phyloP scores from a whole-genome alignment of 1,140 invertebrate species.

The Neoseiulus cucumeris region DNA sequence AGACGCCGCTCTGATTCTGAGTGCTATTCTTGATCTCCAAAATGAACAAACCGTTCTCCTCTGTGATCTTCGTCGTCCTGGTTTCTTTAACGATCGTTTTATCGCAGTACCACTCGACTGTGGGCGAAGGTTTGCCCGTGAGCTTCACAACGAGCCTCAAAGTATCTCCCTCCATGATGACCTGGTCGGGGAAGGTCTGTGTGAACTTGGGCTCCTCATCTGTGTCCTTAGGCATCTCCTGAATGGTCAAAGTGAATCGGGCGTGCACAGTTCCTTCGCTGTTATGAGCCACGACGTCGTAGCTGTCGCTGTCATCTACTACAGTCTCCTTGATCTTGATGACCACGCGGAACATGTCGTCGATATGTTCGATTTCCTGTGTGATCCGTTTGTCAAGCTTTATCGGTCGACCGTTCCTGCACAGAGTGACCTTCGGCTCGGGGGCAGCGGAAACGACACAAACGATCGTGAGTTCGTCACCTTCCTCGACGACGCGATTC shows the following conservation, averaged over 20 bases:
- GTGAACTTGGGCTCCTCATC: slow-evolving; percentile 62
- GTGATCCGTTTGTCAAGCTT: slow-evolving; percentile 42
- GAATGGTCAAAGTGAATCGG: slow-evolving; percentile 49
- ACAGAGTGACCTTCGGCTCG: slow-evolving; percentile 55
- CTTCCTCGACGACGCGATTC: slow-evolving; percentile 56
- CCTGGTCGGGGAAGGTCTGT: slow-evolving; percentile 56
- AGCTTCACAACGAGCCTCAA: slow-evolving; percentile 63
- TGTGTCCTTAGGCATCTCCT: slow-evolving; percentile 17
- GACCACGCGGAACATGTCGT: slow-evolving; percentile 67
- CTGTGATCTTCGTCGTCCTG: slow-evolving; percentile 47
- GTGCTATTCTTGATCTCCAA: slow-evolving; percentile 59
- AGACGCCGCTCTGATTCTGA: slow-evolving; percentile 57
- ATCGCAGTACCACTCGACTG: slow-evolving; percentile 70
- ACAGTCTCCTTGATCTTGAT: slow-evolving; percentile 54
- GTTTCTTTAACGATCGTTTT: slow-evolving; percentile 42
- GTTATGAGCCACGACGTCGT: slow-evolving; percentile 67
- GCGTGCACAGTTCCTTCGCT: slow-evolving; percentile 66
- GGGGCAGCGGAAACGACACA: slow-evolving; percentile 67
- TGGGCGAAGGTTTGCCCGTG: slow-evolving; percentile 61
- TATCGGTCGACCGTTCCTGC: slow-evolving; percentile 47
- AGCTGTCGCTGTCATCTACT: slow-evolving; percentile 60
- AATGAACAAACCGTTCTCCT: slow-evolving; percentile 62
- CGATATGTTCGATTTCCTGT: slow-evolving; percentile 54
- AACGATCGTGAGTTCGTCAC: slow-evolving; percentile 54
- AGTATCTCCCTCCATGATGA: slow-evolving; percentile 50